A percentile compares a stretch with the other conserved stretches of the same genome.
phyloP scores from a whole-genome alignment of 2,113 vertebrate genomes.

The Athene cunicularia region DNA sequence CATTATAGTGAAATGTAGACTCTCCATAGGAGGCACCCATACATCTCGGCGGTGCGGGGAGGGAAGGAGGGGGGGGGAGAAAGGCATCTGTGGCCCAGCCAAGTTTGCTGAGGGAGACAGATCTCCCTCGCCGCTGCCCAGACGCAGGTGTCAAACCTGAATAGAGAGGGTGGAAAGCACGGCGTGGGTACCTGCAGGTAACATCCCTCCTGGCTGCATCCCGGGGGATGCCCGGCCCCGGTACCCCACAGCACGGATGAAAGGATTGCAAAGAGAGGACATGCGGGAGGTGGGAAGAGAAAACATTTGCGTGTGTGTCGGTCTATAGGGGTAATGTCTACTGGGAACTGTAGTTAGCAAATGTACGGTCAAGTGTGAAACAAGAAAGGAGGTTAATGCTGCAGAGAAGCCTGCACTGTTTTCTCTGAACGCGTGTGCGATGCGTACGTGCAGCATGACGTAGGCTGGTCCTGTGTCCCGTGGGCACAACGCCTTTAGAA shows the following conservation, averaged over 20 bases:
- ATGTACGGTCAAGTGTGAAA: neutral
- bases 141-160: neutral
- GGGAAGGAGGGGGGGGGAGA: neutral
- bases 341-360: neutral
- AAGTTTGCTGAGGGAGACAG: neutral
- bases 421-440: fast-evolving
- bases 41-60: neutral
- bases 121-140: neutral
- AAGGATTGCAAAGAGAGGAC: neutral
- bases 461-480: fast-evolving
- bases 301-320: fast-evolving
- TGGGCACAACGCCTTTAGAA: neutral
- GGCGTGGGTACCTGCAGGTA: neutral
- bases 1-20: constrained; percentile 42
- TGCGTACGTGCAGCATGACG: fast-evolving
- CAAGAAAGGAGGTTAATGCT: neutral
- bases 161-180: neutral
- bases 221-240: neutral
- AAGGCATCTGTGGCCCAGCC: neutral
- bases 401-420: neutral
- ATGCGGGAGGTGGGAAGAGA: neutral
- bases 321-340: neutral
- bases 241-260: neutral
- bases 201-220: neutral
- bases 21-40: constrained; percentile 52